These are phyloP conservation scores for Semnornis frantzii DNA, from an alignment of 2,113 vertebrate genomes.

Conservation along the genomic window DNA sequence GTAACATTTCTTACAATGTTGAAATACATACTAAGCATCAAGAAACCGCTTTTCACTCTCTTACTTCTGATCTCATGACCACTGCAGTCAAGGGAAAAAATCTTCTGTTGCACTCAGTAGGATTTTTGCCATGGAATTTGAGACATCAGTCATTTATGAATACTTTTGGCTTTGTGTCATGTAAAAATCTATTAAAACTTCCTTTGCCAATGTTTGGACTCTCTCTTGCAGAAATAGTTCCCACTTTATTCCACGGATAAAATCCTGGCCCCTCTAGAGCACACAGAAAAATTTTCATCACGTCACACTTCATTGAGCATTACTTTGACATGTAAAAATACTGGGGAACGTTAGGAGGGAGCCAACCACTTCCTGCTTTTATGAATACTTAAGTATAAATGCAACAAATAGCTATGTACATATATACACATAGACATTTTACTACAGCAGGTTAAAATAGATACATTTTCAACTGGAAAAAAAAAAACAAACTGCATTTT, in stretches of 20 bases:
- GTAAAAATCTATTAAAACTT: slow-evolving; percentile 58
- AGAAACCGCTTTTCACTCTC: slow-evolving; percentile 28
- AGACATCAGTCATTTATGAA: slow-evolving; percentile 48
- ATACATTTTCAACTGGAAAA: not conserved
- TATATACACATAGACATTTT: not conserved
- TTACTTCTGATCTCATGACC: slow-evolving; percentile 11
- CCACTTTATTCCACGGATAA: slow-evolving; percentile 8
- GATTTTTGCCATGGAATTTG: slow-evolving; percentile 48
- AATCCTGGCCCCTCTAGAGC: slow-evolving; percentile 17
- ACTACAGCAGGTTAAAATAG: not conserved
- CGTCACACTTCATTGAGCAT: slow-evolving; percentile 25
- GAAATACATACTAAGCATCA: not conserved
- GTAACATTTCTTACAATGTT: not conserved
- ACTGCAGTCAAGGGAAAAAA: slow-evolving; percentile 1
- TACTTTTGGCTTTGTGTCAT: slow-evolving; percentile 51
- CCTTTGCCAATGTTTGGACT: slow-evolving; percentile 52
- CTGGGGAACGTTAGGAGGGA: not conserved
- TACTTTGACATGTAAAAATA: not conserved
- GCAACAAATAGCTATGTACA: not conserved
- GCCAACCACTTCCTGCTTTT: not conserved
- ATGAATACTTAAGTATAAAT: not conserved
- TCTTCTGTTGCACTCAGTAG: not conserved
- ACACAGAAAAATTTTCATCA: slow-evolving; percentile 14
- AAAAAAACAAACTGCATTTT: not conserved
- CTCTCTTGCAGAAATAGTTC: slow-evolving; percentile 52